Evolutionary conservation across 2,888 invertebrate genomes (phyloP).

Genomic region (Caenorhabditis wallacei): DNA sequence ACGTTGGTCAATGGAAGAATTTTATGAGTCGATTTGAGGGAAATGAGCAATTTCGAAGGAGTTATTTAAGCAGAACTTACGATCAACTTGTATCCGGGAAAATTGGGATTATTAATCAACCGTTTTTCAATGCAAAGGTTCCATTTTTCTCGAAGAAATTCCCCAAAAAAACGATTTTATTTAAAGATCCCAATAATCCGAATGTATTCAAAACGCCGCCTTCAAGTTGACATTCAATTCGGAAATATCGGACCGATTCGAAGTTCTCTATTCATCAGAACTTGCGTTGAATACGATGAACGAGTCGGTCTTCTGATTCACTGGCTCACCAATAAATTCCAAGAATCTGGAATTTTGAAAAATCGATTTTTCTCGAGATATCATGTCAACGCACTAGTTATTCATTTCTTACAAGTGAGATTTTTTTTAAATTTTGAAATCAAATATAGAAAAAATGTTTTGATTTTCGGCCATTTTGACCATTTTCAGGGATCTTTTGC

Average conservation of each 20-base stretch:
- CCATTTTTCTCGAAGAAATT: neutral
- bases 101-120: neutral
- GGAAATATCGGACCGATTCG: constrained; percentile 54
- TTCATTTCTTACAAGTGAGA: constrained; percentile 58
- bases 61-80: constrained; percentile 18
- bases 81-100: neutral
- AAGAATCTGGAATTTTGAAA: constrained; percentile 21
- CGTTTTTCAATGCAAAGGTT: constrained; percentile 9
- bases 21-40: constrained; percentile 40
- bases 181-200: constrained; percentile 43
- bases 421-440: too few relatives aligned
- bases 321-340: constrained; percentile 47
- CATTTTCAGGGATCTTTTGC: too few relatives aligned
- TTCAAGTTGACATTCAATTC: constrained; percentile 64
- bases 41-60: constrained; percentile 17
- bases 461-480: too few relatives aligned
- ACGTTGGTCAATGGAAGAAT: constrained; percentile 20
- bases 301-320: constrained; percentile 37
- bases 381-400: constrained; percentile 52
- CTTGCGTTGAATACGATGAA: constrained; percentile 61
- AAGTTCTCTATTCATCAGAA: constrained; percentile 59
- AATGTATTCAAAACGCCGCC: constrained; percentile 1
- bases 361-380: constrained; percentile 53
- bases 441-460: too few relatives aligned
- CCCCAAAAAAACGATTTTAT: neutral